phyloP scores from a whole-genome alignment of 2,113 vertebrate genomes.

The Lepisosteus oculatus region DNA sequence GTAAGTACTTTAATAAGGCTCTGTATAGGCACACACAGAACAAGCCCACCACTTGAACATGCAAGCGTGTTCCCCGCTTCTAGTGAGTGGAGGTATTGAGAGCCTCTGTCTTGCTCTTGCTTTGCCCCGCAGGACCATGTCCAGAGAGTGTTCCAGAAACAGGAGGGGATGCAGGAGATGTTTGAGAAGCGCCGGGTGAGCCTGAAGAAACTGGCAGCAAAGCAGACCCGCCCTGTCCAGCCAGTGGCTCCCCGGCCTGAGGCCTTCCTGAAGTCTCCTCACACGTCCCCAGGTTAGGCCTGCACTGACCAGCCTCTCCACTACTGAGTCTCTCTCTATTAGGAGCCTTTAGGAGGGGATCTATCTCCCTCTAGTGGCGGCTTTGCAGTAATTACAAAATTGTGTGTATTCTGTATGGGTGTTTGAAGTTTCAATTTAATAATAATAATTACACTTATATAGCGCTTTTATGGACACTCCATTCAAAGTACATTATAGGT shows the following conservation, averaged over 20 bases:
- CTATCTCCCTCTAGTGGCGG: background rate
- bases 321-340: no score
- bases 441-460: no score
- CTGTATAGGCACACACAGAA: no score
- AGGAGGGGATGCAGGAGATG: slow-evolving; percentile 89
- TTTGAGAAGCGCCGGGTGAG: slow-evolving; percentile 90
- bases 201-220: slow-evolving; percentile 93
- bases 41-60: background rate
- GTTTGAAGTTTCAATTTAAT: no score
- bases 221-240: slow-evolving; percentile 91
- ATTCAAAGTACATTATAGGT: no score
- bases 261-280: slow-evolving; percentile 82
- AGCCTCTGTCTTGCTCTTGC: slow-evolving; percentile 3
- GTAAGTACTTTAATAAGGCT: no score
- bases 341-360: no score
- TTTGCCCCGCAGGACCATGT: slow-evolving; percentile 77
- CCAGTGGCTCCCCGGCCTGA: slow-evolving; percentile 95
- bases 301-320: background rate
- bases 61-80: background rate
- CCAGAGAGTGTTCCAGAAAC: slow-evolving; percentile 88
- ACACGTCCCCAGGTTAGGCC: slow-evolving; percentile 74
- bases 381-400: background rate
- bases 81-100: background rate
- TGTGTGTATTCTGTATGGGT: no score
- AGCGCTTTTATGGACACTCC: no score